Percentiles rank a stretch among this genome's conserved stretches.
Evolutionary conservation across 2,113 vertebrate genomes (phyloP).

Genomic region (Anoplopoma fimbria): DNA sequence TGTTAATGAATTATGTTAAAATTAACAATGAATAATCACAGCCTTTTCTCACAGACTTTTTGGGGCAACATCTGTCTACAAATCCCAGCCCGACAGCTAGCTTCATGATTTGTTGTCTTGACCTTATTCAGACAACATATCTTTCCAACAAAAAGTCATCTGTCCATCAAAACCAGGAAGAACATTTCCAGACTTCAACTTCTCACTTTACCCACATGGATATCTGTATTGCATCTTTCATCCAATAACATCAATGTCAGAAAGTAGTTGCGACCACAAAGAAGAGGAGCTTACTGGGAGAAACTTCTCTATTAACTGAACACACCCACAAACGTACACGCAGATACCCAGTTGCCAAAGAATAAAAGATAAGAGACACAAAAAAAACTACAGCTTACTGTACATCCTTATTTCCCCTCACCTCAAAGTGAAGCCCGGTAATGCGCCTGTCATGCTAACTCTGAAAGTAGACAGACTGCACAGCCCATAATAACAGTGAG

Average conservation of each 20-base stretch:
- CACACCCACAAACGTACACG: background rate
- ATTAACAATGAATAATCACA: background rate
- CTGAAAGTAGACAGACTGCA: background rate
- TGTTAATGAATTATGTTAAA: background rate
- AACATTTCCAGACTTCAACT: constrained; percentile 7
- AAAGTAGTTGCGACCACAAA: background rate
- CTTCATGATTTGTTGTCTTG: constrained; percentile 13
- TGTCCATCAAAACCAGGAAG: constrained; percentile 2
- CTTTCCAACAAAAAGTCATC: background rate
- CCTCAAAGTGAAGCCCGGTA: constrained; percentile 29
- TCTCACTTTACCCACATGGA: background rate
- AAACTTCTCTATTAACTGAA: constrained; percentile 18
- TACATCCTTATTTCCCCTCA: constrained; percentile 41
- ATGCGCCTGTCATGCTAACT: constrained; percentile 29
- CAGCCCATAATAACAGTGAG: background rate
- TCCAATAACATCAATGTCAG: constrained; percentile 45
- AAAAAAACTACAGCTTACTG: background rate
- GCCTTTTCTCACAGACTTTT: background rate
- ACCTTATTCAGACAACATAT: constrained; percentile 15
- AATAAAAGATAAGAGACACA: constrained; percentile 23
- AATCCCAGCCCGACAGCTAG: background rate
- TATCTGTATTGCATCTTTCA: background rate
- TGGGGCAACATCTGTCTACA: background rate
- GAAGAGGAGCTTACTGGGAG: background rate
- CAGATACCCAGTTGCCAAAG: background rate